Evolutionary conservation across 2,888 invertebrate genomes (phyloP).

Genomic region (Holacanthella duospinosa): DNA sequence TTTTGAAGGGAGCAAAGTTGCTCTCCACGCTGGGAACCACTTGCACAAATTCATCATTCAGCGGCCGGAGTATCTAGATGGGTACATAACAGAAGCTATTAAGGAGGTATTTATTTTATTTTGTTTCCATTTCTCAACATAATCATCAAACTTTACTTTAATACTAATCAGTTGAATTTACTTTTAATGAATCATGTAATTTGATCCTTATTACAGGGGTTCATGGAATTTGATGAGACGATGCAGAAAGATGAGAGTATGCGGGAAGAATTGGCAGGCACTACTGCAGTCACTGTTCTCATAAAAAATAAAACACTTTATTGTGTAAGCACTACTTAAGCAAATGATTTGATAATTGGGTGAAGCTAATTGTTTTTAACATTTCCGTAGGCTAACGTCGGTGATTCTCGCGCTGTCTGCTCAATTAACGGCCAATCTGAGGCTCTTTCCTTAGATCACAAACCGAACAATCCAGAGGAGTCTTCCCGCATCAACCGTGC

Average conservation of each 20-base stretch:
- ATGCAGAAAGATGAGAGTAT: slow-evolving; percentile 82
- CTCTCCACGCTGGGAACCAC: slow-evolving; percentile 89
- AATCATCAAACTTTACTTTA: neutral
- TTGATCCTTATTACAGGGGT: slow-evolving; percentile 51
- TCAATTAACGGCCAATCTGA: slow-evolving; percentile 69
- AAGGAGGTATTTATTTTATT: slow-evolving; percentile 51
- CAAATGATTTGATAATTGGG: neutral
- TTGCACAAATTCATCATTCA: slow-evolving; percentile 82
- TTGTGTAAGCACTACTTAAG: slow-evolving; percentile 58
- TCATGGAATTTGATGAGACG: slow-evolving; percentile 80
- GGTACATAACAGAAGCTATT: slow-evolving; percentile 73
- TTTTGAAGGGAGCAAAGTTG: slow-evolving; percentile 67
- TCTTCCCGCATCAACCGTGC: slow-evolving; percentile 77
- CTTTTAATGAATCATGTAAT: neutral
- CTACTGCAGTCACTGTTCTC: slow-evolving; percentile 78
- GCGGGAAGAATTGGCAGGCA: slow-evolving; percentile 86
- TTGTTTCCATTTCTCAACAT: neutral
- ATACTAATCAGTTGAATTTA: no score
- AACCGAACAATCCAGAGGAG: slow-evolving; percentile 82
- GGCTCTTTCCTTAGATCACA: slow-evolving; percentile 80
- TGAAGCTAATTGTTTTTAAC: neutral
- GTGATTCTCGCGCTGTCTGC: slow-evolving; percentile 90
- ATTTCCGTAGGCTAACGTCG: slow-evolving; percentile 68
- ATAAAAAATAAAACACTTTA: slow-evolving; percentile 75
- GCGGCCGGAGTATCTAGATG: slow-evolving; percentile 69